Percentiles rank a stretch among this genome's conserved stretches.
These are phyloP conservation scores for Anniella stebbinsi DNA, from an alignment of 2,797 vertebrate genomes.

Conservation along the genomic window DNA sequence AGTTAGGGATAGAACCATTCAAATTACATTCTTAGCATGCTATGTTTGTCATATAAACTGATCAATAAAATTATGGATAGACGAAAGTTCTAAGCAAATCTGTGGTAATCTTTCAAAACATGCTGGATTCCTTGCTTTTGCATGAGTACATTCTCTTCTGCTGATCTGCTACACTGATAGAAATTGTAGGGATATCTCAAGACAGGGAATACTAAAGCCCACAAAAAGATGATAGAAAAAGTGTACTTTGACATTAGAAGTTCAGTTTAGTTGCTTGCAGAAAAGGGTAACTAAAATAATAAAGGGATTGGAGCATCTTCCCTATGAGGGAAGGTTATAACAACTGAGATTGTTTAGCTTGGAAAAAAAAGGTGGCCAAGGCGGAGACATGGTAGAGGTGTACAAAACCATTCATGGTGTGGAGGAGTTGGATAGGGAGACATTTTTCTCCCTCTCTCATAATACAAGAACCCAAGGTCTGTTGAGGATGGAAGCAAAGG, in stretches of 20 bases:
- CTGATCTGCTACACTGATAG: not conserved
- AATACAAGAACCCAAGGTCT: too few relatives aligned
- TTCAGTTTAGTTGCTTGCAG: too few relatives aligned
- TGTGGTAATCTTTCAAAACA: not conserved
- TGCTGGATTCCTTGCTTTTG: not conserved
- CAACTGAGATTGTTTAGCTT: too few relatives aligned
- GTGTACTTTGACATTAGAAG: not conserved
- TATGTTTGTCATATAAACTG: not conserved
- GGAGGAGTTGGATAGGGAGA: too few relatives aligned
- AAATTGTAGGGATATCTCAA: not conserved
- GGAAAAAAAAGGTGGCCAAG: too few relatives aligned
- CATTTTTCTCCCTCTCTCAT: too few relatives aligned
- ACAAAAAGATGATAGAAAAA: not conserved
- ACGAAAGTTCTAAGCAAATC: not conserved
- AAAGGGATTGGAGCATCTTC: too few relatives aligned
- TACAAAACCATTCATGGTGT: too few relatives aligned
- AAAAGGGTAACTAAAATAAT: too few relatives aligned
- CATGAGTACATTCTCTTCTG: not conserved
- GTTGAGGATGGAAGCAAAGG: too few relatives aligned
- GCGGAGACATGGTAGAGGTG: too few relatives aligned
- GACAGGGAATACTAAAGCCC: not conserved
- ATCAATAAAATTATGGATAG: not conserved
- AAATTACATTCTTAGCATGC: not conserved
- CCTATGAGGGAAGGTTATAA: too few relatives aligned
- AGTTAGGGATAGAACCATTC: not conserved